Evolutionary conservation across 2,797 vertebrate genomes (phyloP), one percentile per base, ranked within the genome.

Genomic region (Anableps anableps): DNA sequence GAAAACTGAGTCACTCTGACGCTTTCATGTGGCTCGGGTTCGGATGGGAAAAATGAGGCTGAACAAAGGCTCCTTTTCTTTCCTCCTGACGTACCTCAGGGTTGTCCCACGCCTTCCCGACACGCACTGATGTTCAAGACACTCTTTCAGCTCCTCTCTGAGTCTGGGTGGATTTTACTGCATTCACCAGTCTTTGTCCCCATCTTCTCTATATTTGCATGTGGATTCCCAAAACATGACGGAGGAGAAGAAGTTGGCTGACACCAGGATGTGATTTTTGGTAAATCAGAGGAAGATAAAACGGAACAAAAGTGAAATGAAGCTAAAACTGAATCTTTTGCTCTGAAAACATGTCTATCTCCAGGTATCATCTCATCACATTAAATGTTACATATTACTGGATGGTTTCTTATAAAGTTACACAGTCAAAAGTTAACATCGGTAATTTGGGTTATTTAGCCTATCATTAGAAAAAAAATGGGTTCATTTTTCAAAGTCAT

Each of bases 1-100:
- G 83, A 81, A 86, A 80, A 89, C 80, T 88, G 93, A 89, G 79
- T 93, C 91, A 92, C 72, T 87, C 68, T 50, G 50, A 29, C 21
- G 74, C 84, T 86, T 90, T 92, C 60, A 89, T 92, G 89, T 85
- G 85, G 88, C 81, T 66, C 83, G 38, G 66, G 45, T 76, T 55
- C 76, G 51, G 58, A 83, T 48, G 60, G 81, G 36, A 84, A 81
- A 78, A 58, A 29, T 19, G 19, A 47, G 3, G 4, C 51, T 13
- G 48, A 89, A 93, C 93, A 95, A 94, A 92, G 88, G 13, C 0
- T 31, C 75, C 86, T 72, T 85, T 94, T 92, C 79, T 91, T 86
- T 77, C 38, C 51, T 38, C 26, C 5, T 64, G 90, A 95, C 88
- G 88, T 77, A 81, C 50, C 78, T 93, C 80, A 74, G 68, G 70